Base-by-base conservation (phyloP, 2,797 vertebrate genomes). In the Xenops minutus region DNA sequence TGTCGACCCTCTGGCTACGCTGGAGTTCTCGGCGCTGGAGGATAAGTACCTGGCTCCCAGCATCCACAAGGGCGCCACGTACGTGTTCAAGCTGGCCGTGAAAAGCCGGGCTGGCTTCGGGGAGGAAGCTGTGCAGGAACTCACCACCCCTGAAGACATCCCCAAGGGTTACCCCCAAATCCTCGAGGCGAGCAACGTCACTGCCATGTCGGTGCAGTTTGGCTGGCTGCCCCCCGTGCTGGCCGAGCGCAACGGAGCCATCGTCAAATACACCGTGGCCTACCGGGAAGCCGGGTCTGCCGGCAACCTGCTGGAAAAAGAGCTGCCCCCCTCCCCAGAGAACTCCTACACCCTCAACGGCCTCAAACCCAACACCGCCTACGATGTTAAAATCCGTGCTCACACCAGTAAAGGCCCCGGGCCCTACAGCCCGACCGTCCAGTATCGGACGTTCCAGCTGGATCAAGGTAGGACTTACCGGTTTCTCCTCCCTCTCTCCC, bases 401-500 rank as follows among this genome's bases (percentile, higher is more conserved):
- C 99, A 99, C 98, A 99, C 99, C 98, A 99, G 98, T 98, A 98
- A 99, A 98, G 99, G 99, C 98, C 99, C 99, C 24, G 99, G 99
- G 98, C 99, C 99, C 75, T 99, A 99, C 99, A 99, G 99, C 98
- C 99, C 99, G 5, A 98, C 98, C 51, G 98, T 99, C 98, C 99
- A 99, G 98, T 99, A 99, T 98, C 99, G 98, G 98, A 99, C 99
- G 54, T 98, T 99, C 98, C 98, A 98, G 98, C 98, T 98, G 98
- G 98, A 99, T 95, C 98, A 99, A 99, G 99, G 99, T 99, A 99
- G 99, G 99, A 98, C 96, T 98, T 89, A 97, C 92, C 95, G 97
- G 97, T 98, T 98, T 98, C 97, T 98, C 98, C 98, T 98, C 98
- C 97, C 97, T 98, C 98, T 98, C 87, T 97, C 96, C 94, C 95